phyloP scores from a whole-genome alignment of 2,888 invertebrate species.

The Scaptomyza parva region DNA sequence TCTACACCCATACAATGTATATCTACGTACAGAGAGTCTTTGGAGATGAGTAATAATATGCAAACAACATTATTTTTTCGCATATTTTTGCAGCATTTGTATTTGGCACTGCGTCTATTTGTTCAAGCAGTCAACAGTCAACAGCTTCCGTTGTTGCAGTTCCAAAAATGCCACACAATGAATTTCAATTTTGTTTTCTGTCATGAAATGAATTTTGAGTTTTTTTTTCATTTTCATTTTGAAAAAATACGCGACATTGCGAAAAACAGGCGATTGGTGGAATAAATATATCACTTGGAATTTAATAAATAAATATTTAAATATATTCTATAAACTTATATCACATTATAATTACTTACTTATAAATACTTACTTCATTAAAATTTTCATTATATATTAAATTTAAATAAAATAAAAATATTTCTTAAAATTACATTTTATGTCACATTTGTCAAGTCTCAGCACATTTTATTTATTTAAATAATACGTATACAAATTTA shows the following conservation, averaged over 20 bases:
- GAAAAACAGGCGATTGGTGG: too few species aligned
- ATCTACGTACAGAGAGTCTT: neutral
- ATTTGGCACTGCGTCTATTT: conserved; percentile 26
- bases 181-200: neutral
- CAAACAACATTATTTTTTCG: conserved; percentile 19
- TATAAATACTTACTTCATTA: too few species aligned
- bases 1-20: conserved; percentile 2
- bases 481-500: too few species aligned
- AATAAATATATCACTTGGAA: too few species aligned
- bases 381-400: too few species aligned
- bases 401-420: too few species aligned
- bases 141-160: conserved; percentile 47
- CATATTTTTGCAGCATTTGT: conserved; percentile 13
- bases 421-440: too few species aligned
- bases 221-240: neutral
- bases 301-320: too few species aligned
- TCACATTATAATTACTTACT: too few species aligned
- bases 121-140: conserved; percentile 29
- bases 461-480: too few species aligned
- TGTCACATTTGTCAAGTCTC: too few species aligned
- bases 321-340: too few species aligned
- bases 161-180: neutral
- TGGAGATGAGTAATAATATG: conserved; percentile 34
- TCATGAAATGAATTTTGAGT: neutral
- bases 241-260: neutral